phyloP scores from a whole-genome alignment of 2,113 vertebrate genomes.

The Pavo muticus region DNA sequence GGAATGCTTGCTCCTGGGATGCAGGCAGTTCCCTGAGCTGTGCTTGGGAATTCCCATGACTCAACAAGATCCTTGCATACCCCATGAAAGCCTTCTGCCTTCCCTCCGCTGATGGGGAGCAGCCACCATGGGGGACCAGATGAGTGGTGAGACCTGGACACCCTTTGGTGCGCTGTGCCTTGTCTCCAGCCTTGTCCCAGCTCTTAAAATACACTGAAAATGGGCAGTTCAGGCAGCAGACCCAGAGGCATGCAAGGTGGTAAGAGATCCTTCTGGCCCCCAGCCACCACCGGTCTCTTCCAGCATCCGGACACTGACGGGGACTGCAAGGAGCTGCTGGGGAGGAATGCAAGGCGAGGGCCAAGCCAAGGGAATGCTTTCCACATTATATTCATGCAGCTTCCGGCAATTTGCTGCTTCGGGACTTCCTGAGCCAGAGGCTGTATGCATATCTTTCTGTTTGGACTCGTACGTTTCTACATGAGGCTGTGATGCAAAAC shows the following conservation, averaged over 20 bases:
- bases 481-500: conserved; percentile 27
- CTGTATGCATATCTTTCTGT: conserved; percentile 8
- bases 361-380: conserved; percentile 55
- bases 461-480: neutral
- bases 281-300: accelerated
- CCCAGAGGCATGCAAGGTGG: accelerated
- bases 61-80: neutral
- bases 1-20: neutral
- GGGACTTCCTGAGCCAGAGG: conserved; percentile 54
- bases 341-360: neutral
- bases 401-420: conserved; percentile 57
- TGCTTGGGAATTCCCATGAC: accelerated
- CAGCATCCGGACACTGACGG: neutral
- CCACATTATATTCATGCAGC: conserved; percentile 14
- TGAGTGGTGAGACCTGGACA: neutral
- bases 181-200: neutral
- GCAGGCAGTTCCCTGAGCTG: conserved; percentile 4
- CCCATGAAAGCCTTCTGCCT: neutral
- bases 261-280: conserved; percentile 1
- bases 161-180: neutral
- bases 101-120: neutral
- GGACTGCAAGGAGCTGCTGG: neutral
- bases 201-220: neutral
- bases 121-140: neutral
- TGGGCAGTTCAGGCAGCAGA: accelerated